Evolutionary conservation across 92 coral and sea anemone species (phyloP), one percentile per base, ranked within the genome.

Genomic region (Meandrina meandrites): DNA sequence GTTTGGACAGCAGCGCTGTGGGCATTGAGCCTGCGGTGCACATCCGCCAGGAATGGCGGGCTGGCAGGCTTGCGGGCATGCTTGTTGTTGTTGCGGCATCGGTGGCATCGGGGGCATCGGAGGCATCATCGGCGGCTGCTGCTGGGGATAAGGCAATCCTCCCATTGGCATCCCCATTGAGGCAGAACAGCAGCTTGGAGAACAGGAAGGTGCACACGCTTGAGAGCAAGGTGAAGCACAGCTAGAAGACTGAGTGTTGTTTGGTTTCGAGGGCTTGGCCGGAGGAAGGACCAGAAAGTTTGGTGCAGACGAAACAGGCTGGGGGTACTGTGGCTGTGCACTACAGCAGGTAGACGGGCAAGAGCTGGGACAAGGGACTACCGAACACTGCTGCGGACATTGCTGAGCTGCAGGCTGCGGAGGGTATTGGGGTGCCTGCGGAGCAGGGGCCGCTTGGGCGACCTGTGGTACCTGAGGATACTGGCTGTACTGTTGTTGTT

Each of bases 301-400:
- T 16, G 95, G 89, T 12, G 90, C 84, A 32, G 42, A 27, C 9
- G n/a, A 45, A 11, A 67, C 57, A 17, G 89, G 60, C 48, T 66
- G 83, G 40, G 87, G 64, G 36, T 85, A 85, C 77, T 76, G 82
- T 48, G 84, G 85, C 70, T 69, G 85, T 24, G 89, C 34, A 62
- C 79, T 51, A 51, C 94, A 91, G 75, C 94, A 91, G 21, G 83
- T 13, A 19, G 82, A 68, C 30, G 92, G 95, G 30, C 98, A 94
- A 60, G 82, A 78, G 40, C 84, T 72, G 28, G 95, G 98, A 36
- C 98, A 94, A 14, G 91, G 91, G 48, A 81, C 62, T 35, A 78
- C 86, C n/a, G 87, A 76, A 88, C 95, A 92, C 71, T 92, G 94
- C 79, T 88, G 94, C 13, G 98, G 94, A 71, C 98, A 94, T 66